Conservation (phyloP, 2,113 vertebrate species). For the Phylloscopus whistleri region DNA sequence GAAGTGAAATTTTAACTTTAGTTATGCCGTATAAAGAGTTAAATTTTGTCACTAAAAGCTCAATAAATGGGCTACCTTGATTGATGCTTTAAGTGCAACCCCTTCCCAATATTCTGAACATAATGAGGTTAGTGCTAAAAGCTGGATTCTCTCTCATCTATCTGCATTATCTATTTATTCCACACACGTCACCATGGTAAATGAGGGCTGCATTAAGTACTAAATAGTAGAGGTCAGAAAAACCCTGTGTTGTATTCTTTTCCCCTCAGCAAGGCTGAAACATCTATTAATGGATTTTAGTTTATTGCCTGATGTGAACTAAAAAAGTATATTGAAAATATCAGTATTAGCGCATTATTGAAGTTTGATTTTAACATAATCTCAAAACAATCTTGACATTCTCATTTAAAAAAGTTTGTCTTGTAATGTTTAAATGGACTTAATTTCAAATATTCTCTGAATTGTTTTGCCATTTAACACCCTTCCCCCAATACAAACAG, state of each 20-base stretch:
- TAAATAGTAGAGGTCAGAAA: slow-evolving; percentile 40
- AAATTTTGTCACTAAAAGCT: background rate
- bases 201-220: slow-evolving; percentile 44
- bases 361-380: background rate
- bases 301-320: background rate
- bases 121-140: slow-evolving; percentile 59
- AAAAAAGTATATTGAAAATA: background rate
- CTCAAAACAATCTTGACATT: background rate
- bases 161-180: slow-evolving; percentile 59
- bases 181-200: background rate
- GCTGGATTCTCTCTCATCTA: slow-evolving; percentile 46
- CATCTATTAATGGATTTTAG: slow-evolving; percentile 13
- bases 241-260: background rate
- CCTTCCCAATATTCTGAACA: slow-evolving; percentile 22
- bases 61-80: slow-evolving; percentile 21
- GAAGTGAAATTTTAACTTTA: background rate
- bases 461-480: background rate
- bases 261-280: background rate
- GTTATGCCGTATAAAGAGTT: background rate
- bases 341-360: background rate
- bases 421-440: background rate
- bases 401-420: background rate
- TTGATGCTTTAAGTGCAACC: slow-evolving; percentile 45
- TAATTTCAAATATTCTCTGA: background rate
- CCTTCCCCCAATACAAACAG: background rate